These are phyloP conservation scores for Ptychoptera albimana DNA, from an alignment of 2,888 invertebrate species.

Conservation along the genomic window DNA sequence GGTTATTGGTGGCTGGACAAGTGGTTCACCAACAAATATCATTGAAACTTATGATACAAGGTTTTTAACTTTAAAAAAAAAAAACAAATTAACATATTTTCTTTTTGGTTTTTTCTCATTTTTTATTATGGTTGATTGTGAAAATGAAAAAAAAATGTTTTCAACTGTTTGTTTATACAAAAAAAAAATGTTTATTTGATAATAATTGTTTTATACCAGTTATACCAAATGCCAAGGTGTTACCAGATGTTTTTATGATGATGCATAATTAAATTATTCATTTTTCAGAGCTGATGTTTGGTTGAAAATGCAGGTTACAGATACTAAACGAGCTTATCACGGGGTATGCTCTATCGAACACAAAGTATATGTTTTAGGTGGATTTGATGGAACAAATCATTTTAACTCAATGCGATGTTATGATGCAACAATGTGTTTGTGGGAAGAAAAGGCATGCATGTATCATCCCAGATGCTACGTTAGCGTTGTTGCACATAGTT, in stretches of 20 bases:
- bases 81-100: constrained; percentile 8
- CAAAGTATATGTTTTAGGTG: constrained; percentile 64
- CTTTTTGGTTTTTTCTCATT: too few species aligned
- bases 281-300: constrained; percentile 51
- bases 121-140: too few species aligned
- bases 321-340: constrained; percentile 62
- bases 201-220: too few species aligned
- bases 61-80: constrained; percentile 23
- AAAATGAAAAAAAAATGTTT: too few species aligned
- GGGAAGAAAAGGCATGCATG: constrained; percentile 67
- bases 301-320: constrained; percentile 53
- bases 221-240: too few species aligned
- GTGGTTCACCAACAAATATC: constrained; percentile 70
- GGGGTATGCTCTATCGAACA: constrained; percentile 55
- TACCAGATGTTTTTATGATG: neutral
- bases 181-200: too few species aligned
- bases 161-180: too few species aligned
- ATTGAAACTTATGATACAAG: constrained; percentile 64
- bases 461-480: constrained; percentile 65
- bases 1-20: constrained; percentile 71
- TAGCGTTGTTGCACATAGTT: constrained; percentile 52
- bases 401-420: constrained; percentile 67
- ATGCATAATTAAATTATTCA: neutral
- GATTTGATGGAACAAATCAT: constrained; percentile 64
- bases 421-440: constrained; percentile 57